Base-by-base conservation (phyloP, 1,140 invertebrate genomes). In the Coelopa frigida region DNA sequence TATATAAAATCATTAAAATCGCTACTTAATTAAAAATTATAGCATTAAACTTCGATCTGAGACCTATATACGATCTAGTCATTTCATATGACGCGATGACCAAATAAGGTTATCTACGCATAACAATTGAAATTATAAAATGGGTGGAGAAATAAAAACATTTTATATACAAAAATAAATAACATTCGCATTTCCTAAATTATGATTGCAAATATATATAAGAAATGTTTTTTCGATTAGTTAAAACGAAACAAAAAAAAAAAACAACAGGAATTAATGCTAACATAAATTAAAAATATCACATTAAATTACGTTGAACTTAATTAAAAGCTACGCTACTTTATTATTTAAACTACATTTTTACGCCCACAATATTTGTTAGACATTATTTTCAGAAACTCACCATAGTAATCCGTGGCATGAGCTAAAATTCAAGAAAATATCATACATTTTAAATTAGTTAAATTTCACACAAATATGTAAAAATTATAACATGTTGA, bases 371-470 rank as follows among this genome's bases (percentile, higher is more conserved):
- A 33, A 33, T 33, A 32, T 6, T 33, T 21, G 20, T 31, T n/a
- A n/a, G n/a, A n/a, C n/a, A n/a, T n/a, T n/a, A n/a, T n/a, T n/a
- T n/a, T n/a, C n/a, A n/a, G 22, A 78, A 79, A 93, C 92, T 96
- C 91, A 96, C 92, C 91, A 89, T 95, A 95, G 81, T 94, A 95
- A 79, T 94, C 91, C 79, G 92, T 91, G 70, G 90, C 87, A 82
- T 94, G 90, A 79, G 89, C 91, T 94, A 62, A 50, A 69, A 55
- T 58, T 47, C 46, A 50, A 58, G 54, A 68, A 53, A 56, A 62
- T 15, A 35, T 35, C 11, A 41, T 20, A 48, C 12, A 42, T 46
- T 22, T 29, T 46, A 23, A 20, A 38, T 27, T 31, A 29, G 11
- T 44, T 17, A 44, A 27, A 36, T 32, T 21, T 43, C 38, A 36